Evolutionary conservation across 1,140 invertebrate species (phyloP).

Genomic region (Planococcus citri): DNA sequence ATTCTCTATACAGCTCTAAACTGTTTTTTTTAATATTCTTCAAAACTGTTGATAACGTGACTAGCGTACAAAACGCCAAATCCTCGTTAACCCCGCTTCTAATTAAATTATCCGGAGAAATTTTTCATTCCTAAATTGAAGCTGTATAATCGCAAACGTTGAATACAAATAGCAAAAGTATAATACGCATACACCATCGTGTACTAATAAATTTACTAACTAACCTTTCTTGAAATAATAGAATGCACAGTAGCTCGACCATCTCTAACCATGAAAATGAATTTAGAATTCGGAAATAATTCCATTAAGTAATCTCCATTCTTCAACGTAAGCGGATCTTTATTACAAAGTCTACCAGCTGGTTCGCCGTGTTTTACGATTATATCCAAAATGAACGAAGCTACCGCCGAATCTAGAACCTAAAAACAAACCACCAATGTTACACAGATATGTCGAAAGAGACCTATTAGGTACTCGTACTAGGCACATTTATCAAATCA

Average conservation of each 20-base stretch:
- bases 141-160: background rate
- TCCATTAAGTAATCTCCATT: slow-evolving; percentile 65
- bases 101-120: background rate
- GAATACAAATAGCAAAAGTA: background rate
- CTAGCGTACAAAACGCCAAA: background rate
- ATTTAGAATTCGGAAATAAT: slow-evolving; percentile 68
- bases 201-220: no score
- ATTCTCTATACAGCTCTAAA: no score
- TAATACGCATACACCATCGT: background rate
- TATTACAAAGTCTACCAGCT: slow-evolving; percentile 88
- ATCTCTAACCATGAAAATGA: slow-evolving; percentile 95
- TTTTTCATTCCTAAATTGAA: background rate
- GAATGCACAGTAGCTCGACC: slow-evolving; percentile 96
- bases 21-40: no score
- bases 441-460: background rate
- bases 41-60: background rate
- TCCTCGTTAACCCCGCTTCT: background rate
- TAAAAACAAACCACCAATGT: slow-evolving; percentile 31
- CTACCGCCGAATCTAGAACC: slow-evolving; percentile 87
- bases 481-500: no score
- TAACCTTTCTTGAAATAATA: slow-evolving; percentile 84
- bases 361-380: slow-evolving; percentile 91
- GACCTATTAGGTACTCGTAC: no score
- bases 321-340: slow-evolving; percentile 94
- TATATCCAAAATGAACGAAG: slow-evolving; percentile 91